Evolutionary conservation across 2,888 invertebrate species (phyloP), one percentile per base, ranked within the genome.

Genomic region (Boloria euphrosyne): DNA sequence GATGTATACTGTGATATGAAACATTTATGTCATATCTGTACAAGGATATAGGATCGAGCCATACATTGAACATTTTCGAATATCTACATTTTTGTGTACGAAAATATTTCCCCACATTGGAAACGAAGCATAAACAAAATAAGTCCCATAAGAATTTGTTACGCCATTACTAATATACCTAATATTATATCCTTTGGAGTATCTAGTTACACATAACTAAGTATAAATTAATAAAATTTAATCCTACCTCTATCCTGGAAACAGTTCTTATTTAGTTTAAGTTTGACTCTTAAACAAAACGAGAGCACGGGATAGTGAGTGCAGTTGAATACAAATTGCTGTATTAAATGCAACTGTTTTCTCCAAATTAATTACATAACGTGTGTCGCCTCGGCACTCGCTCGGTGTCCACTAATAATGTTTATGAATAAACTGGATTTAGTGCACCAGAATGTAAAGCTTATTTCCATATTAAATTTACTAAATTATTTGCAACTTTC

Each of bases 241-340:
- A 52, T 58, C 22, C 51, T 52, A 53, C n/a, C 10, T 59, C 38
- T 47, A 65, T 13, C 38, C 17, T 38, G 50, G 13, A 38, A 44
- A 22, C 43, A 17, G n/a, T 53, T 52, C 44, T 51, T 14, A 58
- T 27, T 66, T 31, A 17, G 46, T 49, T 49, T 27, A 46, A 70
- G 46, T 31, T 16, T 46, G 16, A 63, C 66, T 65, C 74, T 76
- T 74, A 79, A 80, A 82, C 79, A 79, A 78, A 82, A 81, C 77
- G 69, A 66, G 68, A 65, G 68, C 70, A 64, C 68, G 58, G 65
- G 66, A 68, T 62, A 68, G 69, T 69, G 73, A 78, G 73, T 82
- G 79, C 78, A 78, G 72, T 71, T 64, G 82, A 82, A 85, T 85
- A 81, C 80, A 80, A 83, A 84, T 83, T 78, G 75, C 78, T 74